Base-by-base conservation (phyloP, 2,797 vertebrate genomes). In the Anguilla marmorata region DNA sequence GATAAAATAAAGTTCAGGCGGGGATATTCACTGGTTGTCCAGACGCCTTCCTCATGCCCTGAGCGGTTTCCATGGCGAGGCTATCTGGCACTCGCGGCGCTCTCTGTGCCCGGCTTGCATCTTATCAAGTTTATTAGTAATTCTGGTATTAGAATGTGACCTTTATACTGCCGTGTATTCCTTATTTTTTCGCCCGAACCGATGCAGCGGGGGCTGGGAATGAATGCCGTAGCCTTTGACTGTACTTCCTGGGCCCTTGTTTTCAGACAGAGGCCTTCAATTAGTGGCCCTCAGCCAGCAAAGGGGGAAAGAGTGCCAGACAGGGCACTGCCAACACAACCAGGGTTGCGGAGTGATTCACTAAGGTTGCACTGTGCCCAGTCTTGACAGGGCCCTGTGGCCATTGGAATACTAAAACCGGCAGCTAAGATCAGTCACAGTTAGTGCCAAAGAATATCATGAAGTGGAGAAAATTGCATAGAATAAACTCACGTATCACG, bases 351-450 rank as follows among this genome's bases (percentile, higher is more conserved):
- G 54, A 88, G 72, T 52, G 74, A 82, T 80, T 86, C 76, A 86
- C 85, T 86, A 58, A 88, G 74, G 45, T 82, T 54, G 66, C 48
- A 58, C 50, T 79, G 87, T 85, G 52, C n/a, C 69, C 58, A 30
- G 45, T 4, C 79, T 84, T 58, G 50, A 50, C 72, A 76, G 86
- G 63, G 54, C 8, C 45, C 76, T 0, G 72, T 9, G n/a, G 33
- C 72, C 54, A 33, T 24, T 56, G 48, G 79, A 88, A 88, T 86
- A 85, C 85, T 83, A 88, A 88, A 86, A 56, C 24, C 45, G 16
- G 48, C 74, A 48, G 19, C 69, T 24, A 41, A 11, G 86, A 21
- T 41, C 54, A 52, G 83, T 52, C 80, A 19, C 33, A 76, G 74
- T 37, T 12, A 74, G 69, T 2, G 30, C 69, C 69, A 74, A 74